Base-by-base conservation (phyloP, 2,113 vertebrate species). In the Rhinichthys klamathensis region DNA sequence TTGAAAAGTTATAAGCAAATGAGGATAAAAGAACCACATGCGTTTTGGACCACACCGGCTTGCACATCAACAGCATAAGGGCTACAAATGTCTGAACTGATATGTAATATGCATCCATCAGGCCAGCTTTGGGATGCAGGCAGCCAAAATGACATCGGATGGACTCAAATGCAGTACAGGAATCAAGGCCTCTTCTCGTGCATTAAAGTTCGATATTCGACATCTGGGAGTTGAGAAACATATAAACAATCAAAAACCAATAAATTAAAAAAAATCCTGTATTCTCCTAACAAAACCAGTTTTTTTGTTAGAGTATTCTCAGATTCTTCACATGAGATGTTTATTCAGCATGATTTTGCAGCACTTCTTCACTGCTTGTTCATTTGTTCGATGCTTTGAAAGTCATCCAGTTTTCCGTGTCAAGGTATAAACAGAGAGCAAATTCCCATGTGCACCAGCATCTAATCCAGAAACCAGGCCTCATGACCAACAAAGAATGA, bases 101-200 rank as follows among this genome's bases (percentile, higher is more conserved):
- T 60, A 58, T 51, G 80, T 72, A 25, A 74, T 67, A 75, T 44
- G 58, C 85, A 76, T 75, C 70, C 85, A 27, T 67, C 79, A 86
- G 56, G 44, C 79, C 85, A 82, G 70, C 79, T 75, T 65, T 18
- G 81, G 80, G 87, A 88, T 79, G 84, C 69, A 75, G 67, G 67
- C 44, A 74, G 56, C 82, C 25, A 35, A 56, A 74, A 79, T 1
- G 7, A 35, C 30, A 41, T 21, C 1, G 76, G 76, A 61, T 41
- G 35, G 76, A 60, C 32, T 38, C 30, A 9, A 60, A 60, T 3
- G 15, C 15, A 25, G 56, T 25, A 32, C 44, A 51, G 41, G 32
- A 38, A 79, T n/a, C 32, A 61, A 79, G 56, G 56, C 76, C 30
- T 60, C 44, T 75, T 51, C 73, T 51, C 51, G 6, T 79, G 76